Evolutionary conservation across 2,888 invertebrate genomes (phyloP), one percentile per base, ranked within the genome.

Genomic region (Ophioninae sp.): DNA sequence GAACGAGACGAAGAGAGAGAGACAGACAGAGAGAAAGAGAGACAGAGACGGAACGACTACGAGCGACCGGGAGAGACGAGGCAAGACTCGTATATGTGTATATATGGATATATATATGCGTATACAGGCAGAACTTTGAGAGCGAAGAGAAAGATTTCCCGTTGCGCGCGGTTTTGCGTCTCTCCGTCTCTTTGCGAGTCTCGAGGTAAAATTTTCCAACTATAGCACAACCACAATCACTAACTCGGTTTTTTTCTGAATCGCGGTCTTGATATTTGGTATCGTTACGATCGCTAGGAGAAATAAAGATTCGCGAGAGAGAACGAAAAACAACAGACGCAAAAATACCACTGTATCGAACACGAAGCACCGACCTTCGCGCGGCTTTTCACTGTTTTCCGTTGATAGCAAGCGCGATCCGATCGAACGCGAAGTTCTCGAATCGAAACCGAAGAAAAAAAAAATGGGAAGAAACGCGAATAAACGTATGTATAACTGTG

Each of bases 21-120:
- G 61, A 77, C n/a, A n/a, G n/a, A n/a, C n/a, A n/a, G n/a, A n/a
- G 68, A 68, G 62, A 86, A 81, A 78, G 78, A 73, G 70, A 74
- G 67, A 77, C 81, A 78, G 61, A 77, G 79, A 78, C 68, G 61
- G 77, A 59, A 56, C 56, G 5, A 13, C 2, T 50, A 23, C 23
- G 17, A 21, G 69, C 67, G 80, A 76, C 70, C 76, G 69, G 74
- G 81, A 75, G 64, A 79, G 79, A 78, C 70, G 59, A 73, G 44
- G 57, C 39, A 30, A 69, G 41, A 77, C 17, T n/a, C n/a, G n/a
- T n/a, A n/a, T n/a, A n/a, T n/a, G n/a, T n/a, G n/a, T n/a, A 50
- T 50, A 50, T 50, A 50, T 50, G 17, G 3, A 50, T 17, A 50
- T 17, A 30, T 30, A 30, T 30, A 30, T 30, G 30, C 30, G 30